Evolutionary conservation across 2,888 invertebrate genomes (phyloP), one percentile per base, ranked within the genome.

Genomic region (Endotricha flammealis): DNA sequence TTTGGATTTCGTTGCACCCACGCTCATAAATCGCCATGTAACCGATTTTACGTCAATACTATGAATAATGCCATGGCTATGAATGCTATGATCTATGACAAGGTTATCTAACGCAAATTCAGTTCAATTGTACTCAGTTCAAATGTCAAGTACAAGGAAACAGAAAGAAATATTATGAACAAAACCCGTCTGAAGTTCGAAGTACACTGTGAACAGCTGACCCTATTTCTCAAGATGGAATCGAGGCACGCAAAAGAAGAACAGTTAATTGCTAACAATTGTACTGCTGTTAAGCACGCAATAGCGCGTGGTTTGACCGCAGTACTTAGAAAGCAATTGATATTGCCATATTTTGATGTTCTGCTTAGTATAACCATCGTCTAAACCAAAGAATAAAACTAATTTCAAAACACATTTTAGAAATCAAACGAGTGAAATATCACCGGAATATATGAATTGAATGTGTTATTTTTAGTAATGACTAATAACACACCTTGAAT

Each of bases 251-350:
- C 77, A 71, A 85, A 83, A 72, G 80, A 80, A 74, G 71, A 75
- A 65, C 72, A 66, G 65, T 76, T 83, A 75, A 85, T 85, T 81
- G 73, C 69, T 58, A 68, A 76, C 81, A 80, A 83, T 82, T 82
- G 79, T 74, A 75, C 57, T 71, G 74, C 65, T 66, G 68, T 64
- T 56, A 67, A 67, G 76, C 79, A 88, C 86, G 81, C 88, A 80
- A 76, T 70, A 70, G 62, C 57, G 55, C 54, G 67, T 64, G 67
- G 64, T 62, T 55, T 57, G 66, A 69, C 65, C 63, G 59, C 61
- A 63, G 64, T 44, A 44, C 43, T 61, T 63, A 57, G 61, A 53
- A 42, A 46, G 38, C 48, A 35, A 35, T 35, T 35, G 32, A 14
- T 29, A 29, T 9, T 29, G 8, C 10, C n/a, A 12, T 7, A 12